Percentiles rank a stretch among this genome's conserved stretches.
Evolutionary conservation across 2,797 vertebrate genomes (phyloP).

Genomic region (Ammospiza maritima): DNA sequence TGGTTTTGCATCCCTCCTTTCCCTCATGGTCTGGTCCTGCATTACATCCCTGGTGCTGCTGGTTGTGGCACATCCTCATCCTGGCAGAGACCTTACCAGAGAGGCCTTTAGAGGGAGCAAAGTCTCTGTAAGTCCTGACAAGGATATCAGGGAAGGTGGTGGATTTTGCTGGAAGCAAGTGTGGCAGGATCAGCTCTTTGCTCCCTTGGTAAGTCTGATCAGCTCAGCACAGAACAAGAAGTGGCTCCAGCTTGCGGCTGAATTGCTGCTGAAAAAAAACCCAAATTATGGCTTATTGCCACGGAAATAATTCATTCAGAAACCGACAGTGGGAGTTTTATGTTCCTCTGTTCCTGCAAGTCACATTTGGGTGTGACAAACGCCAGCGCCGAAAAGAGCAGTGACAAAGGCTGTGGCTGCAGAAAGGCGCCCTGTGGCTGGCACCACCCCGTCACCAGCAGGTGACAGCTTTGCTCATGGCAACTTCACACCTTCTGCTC

Average conservation of each 20-base stretch:
- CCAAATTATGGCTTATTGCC: not conserved
- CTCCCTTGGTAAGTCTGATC: not conserved
- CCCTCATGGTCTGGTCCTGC: not conserved
- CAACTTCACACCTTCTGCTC: not conserved
- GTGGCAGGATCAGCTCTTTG: not conserved
- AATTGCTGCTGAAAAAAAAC: not conserved
- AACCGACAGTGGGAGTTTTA: not conserved
- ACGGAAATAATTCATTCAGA: not conserved
- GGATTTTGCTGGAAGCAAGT: not conserved
- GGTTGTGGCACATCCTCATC: not conserved
- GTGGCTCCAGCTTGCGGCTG: not conserved
- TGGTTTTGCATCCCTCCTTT: not conserved
- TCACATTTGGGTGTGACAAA: not conserved
- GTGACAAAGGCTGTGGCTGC: not conserved
- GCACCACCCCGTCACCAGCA: not conserved
- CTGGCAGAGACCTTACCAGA: not conserved
- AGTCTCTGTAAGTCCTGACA: not conserved
- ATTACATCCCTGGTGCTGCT: fast-evolving
- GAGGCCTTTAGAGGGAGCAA: not conserved
- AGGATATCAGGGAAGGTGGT: fast-evolving
- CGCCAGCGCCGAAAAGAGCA: fast-evolving
- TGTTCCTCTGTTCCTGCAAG: not conserved
- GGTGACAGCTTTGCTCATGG: not conserved
- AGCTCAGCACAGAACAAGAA: not conserved
- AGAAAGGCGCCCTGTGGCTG: not conserved